These are phyloP conservation scores for Drosophila stalkeri DNA, from an alignment of 2,888 invertebrate genomes.

Conservation along the genomic window DNA sequence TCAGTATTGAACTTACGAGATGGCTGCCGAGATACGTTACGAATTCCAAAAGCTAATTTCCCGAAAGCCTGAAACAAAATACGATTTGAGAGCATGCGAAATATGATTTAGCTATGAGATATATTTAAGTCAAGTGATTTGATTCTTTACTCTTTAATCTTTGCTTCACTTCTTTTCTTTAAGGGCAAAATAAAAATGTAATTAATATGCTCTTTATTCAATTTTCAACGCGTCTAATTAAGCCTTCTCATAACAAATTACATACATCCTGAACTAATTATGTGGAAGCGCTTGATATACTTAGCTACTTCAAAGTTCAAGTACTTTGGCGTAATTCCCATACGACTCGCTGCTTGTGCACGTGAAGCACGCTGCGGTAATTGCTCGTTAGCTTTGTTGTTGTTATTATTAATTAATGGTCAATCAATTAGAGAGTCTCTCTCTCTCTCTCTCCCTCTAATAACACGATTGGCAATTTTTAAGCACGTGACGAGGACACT, in stretches of 20 bases:
- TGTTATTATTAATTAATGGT: slow-evolving; percentile 22
- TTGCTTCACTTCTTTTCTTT: neutral
- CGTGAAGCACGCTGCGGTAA: neutral
- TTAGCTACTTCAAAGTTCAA: neutral
- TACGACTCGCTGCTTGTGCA: neutral
- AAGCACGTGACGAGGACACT: slow-evolving; percentile 41
- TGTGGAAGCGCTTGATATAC: neutral
- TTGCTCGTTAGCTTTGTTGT: neutral
- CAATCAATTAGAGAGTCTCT: slow-evolving; percentile 30
- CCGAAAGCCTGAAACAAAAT: slow-evolving; percentile 14
- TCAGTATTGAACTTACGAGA: slow-evolving; percentile 54
- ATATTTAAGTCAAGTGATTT: neutral
- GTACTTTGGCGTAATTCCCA: neutral
- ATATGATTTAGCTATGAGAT: neutral
- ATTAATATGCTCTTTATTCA: neutral
- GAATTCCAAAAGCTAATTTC: slow-evolving; percentile 47
- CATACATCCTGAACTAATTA: neutral
- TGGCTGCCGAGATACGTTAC: slow-evolving; percentile 37
- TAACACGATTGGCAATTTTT: slow-evolving; percentile 59
- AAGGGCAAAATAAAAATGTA: no score
- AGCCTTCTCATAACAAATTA: neutral
- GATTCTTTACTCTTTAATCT: neutral
- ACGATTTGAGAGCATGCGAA: slow-evolving; percentile 8
- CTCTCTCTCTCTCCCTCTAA: slow-evolving; percentile 36
- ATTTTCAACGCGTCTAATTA: neutral